These are phyloP conservation scores for Venturia canescens DNA, from an alignment of 1,140 invertebrate genomes.

Conservation along the genomic window DNA sequence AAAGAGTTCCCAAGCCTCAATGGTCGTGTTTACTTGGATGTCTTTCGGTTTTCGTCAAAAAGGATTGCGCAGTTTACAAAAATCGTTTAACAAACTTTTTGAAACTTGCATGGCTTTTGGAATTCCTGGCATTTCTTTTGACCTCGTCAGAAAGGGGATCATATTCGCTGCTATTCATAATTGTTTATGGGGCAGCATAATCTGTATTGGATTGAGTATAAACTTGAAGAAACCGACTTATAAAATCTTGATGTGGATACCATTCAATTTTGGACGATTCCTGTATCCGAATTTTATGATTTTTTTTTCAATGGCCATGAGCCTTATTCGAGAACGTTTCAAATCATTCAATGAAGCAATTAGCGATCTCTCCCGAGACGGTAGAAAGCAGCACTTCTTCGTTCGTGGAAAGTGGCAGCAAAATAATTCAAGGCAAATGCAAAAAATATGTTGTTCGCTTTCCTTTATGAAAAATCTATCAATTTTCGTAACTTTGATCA, in stretches of 20 bases:
- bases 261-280: slow-evolving; percentile 13
- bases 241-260: neutral
- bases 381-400: neutral
- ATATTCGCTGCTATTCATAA: neutral
- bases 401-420: neutral
- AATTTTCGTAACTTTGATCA: too few relatives aligned
- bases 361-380: neutral
- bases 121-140: neutral
- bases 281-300: slow-evolving; percentile 27
- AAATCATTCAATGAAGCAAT: slow-evolving; percentile 25
- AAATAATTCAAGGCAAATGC: slow-evolving; percentile 5
- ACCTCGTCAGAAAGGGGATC: neutral
- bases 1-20: slow-evolving; percentile 2
- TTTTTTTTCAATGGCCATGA: neutral
- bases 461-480: too few relatives aligned
- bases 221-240: neutral
- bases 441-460: neutral
- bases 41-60: slow-evolving; percentile 28
- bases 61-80: neutral
- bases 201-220: neutral
- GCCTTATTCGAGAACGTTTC: slow-evolving; percentile 24
- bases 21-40: slow-evolving; percentile 20
- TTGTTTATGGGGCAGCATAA: neutral
- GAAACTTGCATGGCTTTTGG: neutral
- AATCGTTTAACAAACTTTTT: slow-evolving; percentile 3